These are phyloP conservation scores for Apamea anceps DNA, from an alignment of 2,888 invertebrate species.

Conservation along the genomic window DNA sequence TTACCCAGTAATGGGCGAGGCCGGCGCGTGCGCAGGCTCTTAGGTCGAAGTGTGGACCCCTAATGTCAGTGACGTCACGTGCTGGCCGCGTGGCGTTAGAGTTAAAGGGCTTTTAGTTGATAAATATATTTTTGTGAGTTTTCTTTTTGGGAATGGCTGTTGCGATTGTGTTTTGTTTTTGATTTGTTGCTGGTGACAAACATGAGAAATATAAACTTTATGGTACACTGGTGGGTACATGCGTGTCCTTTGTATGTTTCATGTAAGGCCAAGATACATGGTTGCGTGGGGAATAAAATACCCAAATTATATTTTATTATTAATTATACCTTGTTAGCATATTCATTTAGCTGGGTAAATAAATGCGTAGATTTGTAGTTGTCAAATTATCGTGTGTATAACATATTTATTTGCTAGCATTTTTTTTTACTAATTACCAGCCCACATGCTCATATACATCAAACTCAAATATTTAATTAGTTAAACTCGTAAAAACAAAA, in stretches of 20 bases:
- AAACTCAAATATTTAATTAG: conserved; percentile 55
- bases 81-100: conserved; percentile 74
- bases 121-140: conserved; percentile 65
- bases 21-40: conserved; percentile 74
- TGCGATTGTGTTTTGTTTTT: conserved; percentile 16
- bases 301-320: neutral
- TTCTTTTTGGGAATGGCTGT: conserved; percentile 18
- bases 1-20: conserved; percentile 77
- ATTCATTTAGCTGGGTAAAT: neutral
- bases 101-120: conserved; percentile 76
- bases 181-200: conserved; percentile 2
- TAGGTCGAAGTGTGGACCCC: conserved; percentile 70
- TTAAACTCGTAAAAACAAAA: conserved; percentile 41
- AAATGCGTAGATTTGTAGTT: conserved; percentile 29
- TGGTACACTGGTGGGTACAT: no score
- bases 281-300: conserved; percentile 20
- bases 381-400: conserved; percentile 37
- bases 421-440: conserved; percentile 37
- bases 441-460: conserved; percentile 40
- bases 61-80: conserved; percentile 83
- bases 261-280: neutral
- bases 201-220: neutral
- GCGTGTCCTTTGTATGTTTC: neutral
- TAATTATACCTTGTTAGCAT: conserved; percentile 1
- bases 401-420: conserved; percentile 18